Evolutionary conservation across 1,140 invertebrate genomes (phyloP).

Genomic region (Dendroctonus ponderosae): DNA sequence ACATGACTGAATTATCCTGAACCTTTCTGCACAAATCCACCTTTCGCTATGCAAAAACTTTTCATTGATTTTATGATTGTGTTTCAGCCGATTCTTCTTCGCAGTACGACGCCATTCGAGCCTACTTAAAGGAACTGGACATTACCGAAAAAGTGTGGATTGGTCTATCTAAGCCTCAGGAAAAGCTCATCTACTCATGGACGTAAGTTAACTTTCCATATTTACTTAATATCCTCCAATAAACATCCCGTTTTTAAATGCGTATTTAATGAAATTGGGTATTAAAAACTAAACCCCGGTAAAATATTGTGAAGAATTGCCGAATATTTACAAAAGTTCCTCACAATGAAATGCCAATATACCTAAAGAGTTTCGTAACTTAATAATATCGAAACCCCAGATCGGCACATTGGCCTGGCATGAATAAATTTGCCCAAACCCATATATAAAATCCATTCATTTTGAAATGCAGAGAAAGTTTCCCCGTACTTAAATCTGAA

Average conservation of each 20-base stretch:
- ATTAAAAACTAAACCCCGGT: no score
- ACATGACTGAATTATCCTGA: no score
- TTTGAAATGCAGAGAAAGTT: slow-evolving; percentile 9
- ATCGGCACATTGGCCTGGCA: slow-evolving; percentile 1
- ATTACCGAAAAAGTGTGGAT: slow-evolving; percentile 72
- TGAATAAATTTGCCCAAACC: slow-evolving; percentile 11
- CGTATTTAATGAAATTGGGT: no score
- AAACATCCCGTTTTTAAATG: no score
- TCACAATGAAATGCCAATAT: no score
- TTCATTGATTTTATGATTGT: slow-evolving; percentile 36
- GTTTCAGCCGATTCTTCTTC: slow-evolving; percentile 69
- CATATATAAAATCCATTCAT: slow-evolving; percentile 3
- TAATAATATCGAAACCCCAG: not conserved
- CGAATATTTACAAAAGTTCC: no score
- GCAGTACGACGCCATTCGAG: slow-evolving; percentile 70
- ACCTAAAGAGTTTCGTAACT: not conserved
- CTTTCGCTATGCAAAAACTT: no score
- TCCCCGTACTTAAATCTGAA: slow-evolving; percentile 9
- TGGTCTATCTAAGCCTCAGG: slow-evolving; percentile 65
- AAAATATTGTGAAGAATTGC: no score
- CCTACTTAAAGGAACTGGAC: slow-evolving; percentile 71
- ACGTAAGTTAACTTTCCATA: slow-evolving; percentile 58
- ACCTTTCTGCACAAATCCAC: no score
- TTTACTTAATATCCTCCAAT: no score
- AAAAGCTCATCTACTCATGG: slow-evolving; percentile 68